Conservation (phyloP, 2,113 vertebrate species). For the Pterocles orientalis region DNA sequence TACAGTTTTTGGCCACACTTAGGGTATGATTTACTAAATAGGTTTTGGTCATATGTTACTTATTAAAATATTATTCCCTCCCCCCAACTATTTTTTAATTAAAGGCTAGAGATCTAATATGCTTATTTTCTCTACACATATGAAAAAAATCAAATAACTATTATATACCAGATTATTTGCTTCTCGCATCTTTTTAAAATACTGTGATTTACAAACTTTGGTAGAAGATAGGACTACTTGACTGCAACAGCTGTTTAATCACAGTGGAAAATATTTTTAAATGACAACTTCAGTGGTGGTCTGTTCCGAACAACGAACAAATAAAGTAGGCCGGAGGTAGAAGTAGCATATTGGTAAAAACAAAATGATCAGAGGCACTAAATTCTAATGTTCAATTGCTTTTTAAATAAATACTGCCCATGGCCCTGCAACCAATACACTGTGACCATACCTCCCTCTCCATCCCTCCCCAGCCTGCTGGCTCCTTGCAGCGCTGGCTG, state of each 20-base stretch:
- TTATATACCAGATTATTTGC: conserved; percentile 25
- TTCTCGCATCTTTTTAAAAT: conserved; percentile 26
- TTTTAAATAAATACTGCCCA: not conserved
- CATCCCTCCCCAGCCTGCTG: not conserved
- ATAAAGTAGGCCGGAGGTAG: not conserved
- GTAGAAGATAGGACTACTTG: conserved; percentile 25
- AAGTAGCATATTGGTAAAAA: not conserved
- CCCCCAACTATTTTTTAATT: conserved; percentile 71
- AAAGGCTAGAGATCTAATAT: conserved; percentile 70
- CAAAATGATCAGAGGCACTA: not conserved
- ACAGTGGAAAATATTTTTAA: conserved; percentile 19
- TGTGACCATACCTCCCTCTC: not conserved
- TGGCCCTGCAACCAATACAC: not conserved
- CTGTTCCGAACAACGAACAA: not conserved
- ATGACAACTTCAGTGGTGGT: conserved; percentile 38
- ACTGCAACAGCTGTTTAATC: conserved; percentile 39
- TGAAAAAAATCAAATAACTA: conserved; percentile 71
- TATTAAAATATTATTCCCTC: conserved; percentile 67
- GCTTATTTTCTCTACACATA: conserved; percentile 59
- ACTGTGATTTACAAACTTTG: not conserved
- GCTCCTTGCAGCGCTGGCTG: not conserved
- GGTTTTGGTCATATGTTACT: conserved; percentile 69
- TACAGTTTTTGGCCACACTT: conserved; percentile 66
- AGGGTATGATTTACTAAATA: conserved; percentile 47
- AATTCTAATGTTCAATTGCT: not conserved